Conservation (phyloP, 1,140 invertebrate species). For the Euura saliciscinereae region DNA sequence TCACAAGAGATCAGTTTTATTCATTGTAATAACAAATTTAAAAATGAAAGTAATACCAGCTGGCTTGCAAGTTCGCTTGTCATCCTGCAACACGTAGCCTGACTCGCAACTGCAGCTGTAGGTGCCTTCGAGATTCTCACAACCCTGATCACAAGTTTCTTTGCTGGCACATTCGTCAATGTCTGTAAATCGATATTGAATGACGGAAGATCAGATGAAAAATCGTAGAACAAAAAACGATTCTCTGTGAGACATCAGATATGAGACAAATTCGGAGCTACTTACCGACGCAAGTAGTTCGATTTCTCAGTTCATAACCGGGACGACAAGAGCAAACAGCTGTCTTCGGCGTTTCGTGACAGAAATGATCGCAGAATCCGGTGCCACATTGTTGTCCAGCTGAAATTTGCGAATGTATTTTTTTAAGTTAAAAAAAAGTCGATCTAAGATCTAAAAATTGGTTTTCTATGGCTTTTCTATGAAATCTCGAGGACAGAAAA, state of each 20-base stretch:
- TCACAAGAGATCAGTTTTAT: too few relatives aligned
- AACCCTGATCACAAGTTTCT: constrained; percentile 84
- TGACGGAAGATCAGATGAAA: too few relatives aligned
- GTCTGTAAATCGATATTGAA: constrained; percentile 57
- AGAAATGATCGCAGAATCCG: constrained; percentile 30
- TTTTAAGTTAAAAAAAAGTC: too few relatives aligned
- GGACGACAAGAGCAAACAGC: constrained; percentile 75
- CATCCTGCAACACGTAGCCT: constrained; percentile 70
- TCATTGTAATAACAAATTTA: too few relatives aligned
- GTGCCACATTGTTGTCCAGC: constrained; percentile 23
- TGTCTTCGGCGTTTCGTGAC: constrained; percentile 63
- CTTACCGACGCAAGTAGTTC: constrained; percentile 75
- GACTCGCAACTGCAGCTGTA: constrained; percentile 82
- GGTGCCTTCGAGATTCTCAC: constrained; percentile 76
- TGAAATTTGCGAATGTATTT: neutral
- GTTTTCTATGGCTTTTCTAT: too few relatives aligned
- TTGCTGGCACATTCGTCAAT: constrained; percentile 82
- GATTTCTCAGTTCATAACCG: constrained; percentile 73
- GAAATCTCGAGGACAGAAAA: too few relatives aligned
- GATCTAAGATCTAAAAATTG: too few relatives aligned
- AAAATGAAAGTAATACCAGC: constrained; percentile 30
- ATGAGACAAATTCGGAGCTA: too few relatives aligned
- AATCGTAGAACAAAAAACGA: too few relatives aligned
- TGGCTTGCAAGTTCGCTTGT: constrained; percentile 73
- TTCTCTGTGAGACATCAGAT: too few relatives aligned